Percentiles rank a stretch among this genome's conserved stretches.
Conservation (phyloP, 2,113 vertebrate genomes). For the Brachyistius frenatus region DNA sequence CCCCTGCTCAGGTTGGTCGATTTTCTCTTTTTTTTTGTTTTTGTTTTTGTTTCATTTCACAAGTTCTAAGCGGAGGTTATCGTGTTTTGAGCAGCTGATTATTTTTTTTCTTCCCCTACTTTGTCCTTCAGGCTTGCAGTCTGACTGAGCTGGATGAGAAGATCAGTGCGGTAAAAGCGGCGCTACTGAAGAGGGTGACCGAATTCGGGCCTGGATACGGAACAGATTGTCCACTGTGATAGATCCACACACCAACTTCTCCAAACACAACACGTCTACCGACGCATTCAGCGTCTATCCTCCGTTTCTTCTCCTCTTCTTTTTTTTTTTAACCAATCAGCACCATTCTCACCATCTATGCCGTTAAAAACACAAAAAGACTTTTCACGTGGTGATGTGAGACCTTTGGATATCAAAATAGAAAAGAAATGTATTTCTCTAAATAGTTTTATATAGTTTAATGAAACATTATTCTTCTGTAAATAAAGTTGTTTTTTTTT, state of each 20-base stretch:
- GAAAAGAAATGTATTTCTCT: not conserved
- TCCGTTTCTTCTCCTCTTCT: not conserved
- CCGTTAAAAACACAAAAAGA: not conserved
- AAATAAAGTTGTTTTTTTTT: conserved; percentile 60
- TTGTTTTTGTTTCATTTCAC: not conserved
- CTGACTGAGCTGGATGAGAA: conserved; percentile 96
- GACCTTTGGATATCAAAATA: not conserved
- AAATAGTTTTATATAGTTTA: conserved; percentile 23
- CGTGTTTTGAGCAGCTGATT: not conserved
- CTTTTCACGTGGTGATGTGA: not conserved
- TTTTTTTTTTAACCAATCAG: not conserved
- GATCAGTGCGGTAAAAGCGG: conserved; percentile 93
- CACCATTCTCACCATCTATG: not conserved
- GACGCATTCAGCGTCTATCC: not conserved
- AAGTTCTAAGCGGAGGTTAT: not conserved
- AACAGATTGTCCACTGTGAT: conserved; percentile 82
- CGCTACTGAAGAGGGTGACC: conserved; percentile 91
- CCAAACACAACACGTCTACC: not conserved
- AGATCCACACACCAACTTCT: not conserved
- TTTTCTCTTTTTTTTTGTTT: conserved; percentile 7
- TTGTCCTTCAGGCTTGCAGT: conserved; percentile 88
- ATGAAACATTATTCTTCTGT: conserved; percentile 36
- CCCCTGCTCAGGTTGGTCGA: conserved; percentile 86
- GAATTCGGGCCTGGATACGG: conserved; percentile 81
- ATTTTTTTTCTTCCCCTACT: not conserved